Evolutionary conservation across 2,797 vertebrate genomes (phyloP).

Genomic region (Rhabdophis nuchalis): DNA sequence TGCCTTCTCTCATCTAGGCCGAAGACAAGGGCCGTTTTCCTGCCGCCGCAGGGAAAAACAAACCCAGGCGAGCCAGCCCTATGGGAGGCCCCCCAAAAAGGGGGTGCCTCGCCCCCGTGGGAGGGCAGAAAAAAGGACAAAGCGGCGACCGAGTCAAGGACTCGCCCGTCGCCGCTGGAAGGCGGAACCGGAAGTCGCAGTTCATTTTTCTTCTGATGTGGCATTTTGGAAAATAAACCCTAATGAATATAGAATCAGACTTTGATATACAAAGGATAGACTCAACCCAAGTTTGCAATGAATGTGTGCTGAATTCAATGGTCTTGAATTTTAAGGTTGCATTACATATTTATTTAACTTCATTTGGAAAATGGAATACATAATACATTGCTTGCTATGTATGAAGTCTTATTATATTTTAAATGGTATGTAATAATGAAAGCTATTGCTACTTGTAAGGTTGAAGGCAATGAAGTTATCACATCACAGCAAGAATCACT

Average conservation of each 20-base stretch:
- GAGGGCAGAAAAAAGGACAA: no score
- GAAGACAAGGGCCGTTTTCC: no score
- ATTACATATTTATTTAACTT: not conserved
- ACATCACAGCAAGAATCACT: no score
- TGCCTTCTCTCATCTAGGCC: no score
- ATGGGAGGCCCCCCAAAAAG: no score
- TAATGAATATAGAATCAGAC: not conserved
- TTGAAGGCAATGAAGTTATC: not conserved
- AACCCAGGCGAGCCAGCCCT: no score
- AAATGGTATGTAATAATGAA: not conserved
- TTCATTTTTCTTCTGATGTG: not conserved
- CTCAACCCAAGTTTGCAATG: not conserved
- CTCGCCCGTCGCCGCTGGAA: no score
- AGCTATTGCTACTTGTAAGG: not conserved
- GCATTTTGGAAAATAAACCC: not conserved
- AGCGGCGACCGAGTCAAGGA: no score
- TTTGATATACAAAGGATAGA: not conserved
- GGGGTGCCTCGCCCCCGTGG: no score
- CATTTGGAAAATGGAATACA: not conserved
- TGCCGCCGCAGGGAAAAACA: no score
- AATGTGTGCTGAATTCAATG: not conserved
- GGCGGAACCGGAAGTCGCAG: no score
- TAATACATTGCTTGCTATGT: not conserved
- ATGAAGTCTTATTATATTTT: not conserved
- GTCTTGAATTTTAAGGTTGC: not conserved